A percentile compares a stretch with the other conserved stretches of the same genome.
Evolutionary conservation across 1,140 invertebrate genomes (phyloP).

Genomic region (Drosophila mayri): DNA sequence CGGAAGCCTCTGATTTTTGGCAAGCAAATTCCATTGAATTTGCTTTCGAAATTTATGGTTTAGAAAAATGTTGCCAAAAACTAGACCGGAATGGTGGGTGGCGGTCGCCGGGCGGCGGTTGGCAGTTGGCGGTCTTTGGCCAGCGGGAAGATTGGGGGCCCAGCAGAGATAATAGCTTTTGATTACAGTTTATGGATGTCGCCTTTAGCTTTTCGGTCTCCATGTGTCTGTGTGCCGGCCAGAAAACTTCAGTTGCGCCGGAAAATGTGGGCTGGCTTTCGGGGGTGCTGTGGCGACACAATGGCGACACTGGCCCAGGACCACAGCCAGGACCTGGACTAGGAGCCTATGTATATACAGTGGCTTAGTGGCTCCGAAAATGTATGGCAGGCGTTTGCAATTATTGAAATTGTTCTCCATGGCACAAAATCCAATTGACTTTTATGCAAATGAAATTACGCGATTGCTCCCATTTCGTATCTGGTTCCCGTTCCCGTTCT

Average conservation of each 20-base stretch:
- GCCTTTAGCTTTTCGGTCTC: slow-evolving; percentile 65
- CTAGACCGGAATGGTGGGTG: slow-evolving; percentile 61
- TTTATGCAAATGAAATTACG: slow-evolving; percentile 83
- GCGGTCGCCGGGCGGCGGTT: slow-evolving; percentile 2
- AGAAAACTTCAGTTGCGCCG: slow-evolving; percentile 56
- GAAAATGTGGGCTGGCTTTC: slow-evolving; percentile 22
- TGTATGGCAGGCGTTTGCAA: slow-evolving; percentile 61
- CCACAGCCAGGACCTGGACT: slow-evolving; percentile 10
- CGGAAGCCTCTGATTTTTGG: slow-evolving; percentile 76
- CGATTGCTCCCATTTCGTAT: slow-evolving; percentile 54
- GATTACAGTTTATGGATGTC: slow-evolving; percentile 83
- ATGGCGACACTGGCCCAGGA: slow-evolving; percentile 51
- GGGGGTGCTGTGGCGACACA: slow-evolving; percentile 68
- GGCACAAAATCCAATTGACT: slow-evolving; percentile 76
- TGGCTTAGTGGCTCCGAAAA: slow-evolving; percentile 42
- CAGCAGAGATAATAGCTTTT: slow-evolving; percentile 81
- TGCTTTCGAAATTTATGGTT: slow-evolving; percentile 74
- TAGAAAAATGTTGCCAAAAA: slow-evolving; percentile 81
- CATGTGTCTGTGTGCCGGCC: slow-evolving; percentile 30
- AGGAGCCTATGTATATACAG: slow-evolving; percentile 31
- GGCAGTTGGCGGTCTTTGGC: slow-evolving; percentile 6
- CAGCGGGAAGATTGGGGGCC: slow-evolving; percentile 25
- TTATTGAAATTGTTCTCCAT: slow-evolving; percentile 76
- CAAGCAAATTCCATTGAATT: slow-evolving; percentile 79
- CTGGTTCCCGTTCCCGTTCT: slow-evolving; percentile 8